Conservation (phyloP, 2,113 vertebrate species). For the Ameiurus melas region DNA sequence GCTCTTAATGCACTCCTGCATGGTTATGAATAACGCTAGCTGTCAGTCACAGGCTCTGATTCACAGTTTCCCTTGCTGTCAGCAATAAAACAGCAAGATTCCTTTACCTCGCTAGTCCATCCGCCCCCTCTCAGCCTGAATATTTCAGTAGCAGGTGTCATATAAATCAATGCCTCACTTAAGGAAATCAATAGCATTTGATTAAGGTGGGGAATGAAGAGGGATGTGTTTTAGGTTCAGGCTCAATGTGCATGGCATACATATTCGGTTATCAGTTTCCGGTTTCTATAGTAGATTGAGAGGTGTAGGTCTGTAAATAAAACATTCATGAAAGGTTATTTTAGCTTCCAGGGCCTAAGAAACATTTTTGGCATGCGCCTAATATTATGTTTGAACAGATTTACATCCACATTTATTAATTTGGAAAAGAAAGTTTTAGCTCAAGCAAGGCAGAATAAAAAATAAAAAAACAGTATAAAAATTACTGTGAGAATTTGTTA, state of each 20-base stretch:
- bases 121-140: conserved; percentile 35
- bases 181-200: conserved; percentile 57
- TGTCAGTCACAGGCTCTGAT: conserved; percentile 47
- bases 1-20: conserved; percentile 41
- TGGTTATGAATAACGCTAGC: conserved; percentile 39
- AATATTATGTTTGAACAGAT: not conserved
- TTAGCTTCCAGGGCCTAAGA: not conserved
- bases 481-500: not conserved
- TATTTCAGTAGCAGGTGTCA: conserved; percentile 47
- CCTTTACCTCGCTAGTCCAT: conserved; percentile 27
- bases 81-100: conserved; percentile 40
- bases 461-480: not conserved
- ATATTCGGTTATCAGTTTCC: not conserved
- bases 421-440: not conserved
- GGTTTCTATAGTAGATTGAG: not conserved
- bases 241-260: conserved; percentile 23
- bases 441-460: conserved; percentile 1
- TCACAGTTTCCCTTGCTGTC: conserved; percentile 52
- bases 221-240: conserved; percentile 36
- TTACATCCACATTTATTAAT: not conserved
- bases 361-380: not conserved
- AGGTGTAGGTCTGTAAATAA: conserved; percentile 6
- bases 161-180: conserved; percentile 59
- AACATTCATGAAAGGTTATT: conserved; percentile 4
- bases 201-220: conserved; percentile 51